Evolutionary conservation across 2,113 vertebrate genomes (phyloP).

Genomic region (Leiothrix lutea): DNA sequence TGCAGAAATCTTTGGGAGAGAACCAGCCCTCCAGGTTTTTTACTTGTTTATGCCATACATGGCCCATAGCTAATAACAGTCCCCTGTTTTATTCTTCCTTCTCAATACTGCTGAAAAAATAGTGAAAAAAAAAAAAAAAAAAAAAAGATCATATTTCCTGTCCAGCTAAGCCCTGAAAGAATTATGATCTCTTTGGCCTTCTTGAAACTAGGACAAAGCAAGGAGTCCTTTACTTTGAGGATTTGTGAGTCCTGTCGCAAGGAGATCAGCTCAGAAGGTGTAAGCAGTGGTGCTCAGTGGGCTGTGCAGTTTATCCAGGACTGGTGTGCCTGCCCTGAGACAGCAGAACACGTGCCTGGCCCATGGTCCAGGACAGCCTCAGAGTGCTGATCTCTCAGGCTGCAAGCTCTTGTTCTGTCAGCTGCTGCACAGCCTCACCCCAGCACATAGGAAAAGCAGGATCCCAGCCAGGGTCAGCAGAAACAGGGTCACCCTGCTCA

Average conservation of each 20-base stretch:
- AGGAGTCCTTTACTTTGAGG: background rate
- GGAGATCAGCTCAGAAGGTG: fast-evolving
- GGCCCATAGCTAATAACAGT: background rate
- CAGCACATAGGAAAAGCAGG: background rate
- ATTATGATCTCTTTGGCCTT: background rate
- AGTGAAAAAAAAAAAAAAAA: background rate
- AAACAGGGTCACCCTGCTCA: background rate
- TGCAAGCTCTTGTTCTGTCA: background rate
- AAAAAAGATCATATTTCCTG: background rate
- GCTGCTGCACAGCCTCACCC: background rate
- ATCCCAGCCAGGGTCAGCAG: background rate
- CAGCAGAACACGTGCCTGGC: fast-evolving
- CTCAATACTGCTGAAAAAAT: background rate
- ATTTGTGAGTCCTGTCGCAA: background rate
- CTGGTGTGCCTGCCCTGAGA: no score
- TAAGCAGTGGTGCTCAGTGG: fast-evolving
- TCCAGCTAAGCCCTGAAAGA: background rate
- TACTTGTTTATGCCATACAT: fast-evolving
- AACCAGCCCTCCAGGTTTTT: background rate
- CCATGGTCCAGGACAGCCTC: background rate
- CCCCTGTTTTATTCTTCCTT: background rate
- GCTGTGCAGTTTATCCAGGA: background rate
- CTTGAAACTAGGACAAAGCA: background rate
- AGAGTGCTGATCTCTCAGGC: background rate
- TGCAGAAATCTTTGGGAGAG: background rate